Evolutionary conservation across 2,797 vertebrate genomes (phyloP).

Genomic region (Podargus strigoides): DNA sequence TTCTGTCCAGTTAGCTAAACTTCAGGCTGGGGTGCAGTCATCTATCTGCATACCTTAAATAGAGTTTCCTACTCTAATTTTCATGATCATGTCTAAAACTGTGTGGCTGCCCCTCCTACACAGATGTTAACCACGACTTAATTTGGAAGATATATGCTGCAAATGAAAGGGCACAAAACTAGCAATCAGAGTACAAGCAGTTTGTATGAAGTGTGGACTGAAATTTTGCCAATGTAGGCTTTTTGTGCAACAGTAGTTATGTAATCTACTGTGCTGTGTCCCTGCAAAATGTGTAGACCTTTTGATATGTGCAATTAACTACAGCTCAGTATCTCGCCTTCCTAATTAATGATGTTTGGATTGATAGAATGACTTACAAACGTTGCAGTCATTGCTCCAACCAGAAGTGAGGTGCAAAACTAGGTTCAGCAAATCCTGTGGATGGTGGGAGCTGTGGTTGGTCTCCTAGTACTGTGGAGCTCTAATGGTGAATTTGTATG

Average conservation of each 20-base stretch:
- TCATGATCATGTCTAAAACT: neutral
- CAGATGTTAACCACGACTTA: neutral
- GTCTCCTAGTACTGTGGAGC: neutral
- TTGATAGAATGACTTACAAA: neutral
- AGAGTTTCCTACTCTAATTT: neutral
- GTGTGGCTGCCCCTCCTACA: neutral
- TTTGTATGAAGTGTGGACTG: neutral
- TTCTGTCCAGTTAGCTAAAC: neutral
- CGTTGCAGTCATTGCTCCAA: neutral
- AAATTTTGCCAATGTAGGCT: neutral
- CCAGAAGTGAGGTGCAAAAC: neutral
- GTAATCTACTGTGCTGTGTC: neutral
- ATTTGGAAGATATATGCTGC: too few relatives aligned
- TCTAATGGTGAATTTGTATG: neutral
- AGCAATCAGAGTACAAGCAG: neutral
- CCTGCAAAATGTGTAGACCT: neutral
- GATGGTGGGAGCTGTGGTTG: neutral
- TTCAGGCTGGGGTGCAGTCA: neutral
- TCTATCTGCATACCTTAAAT: neutral
- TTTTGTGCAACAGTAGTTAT: neutral
- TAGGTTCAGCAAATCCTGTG: neutral
- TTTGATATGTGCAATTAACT: neutral
- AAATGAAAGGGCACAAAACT: neutral
- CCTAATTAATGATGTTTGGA: neutral
- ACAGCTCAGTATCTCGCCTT: neutral